phyloP scores from a whole-genome alignment of 2,888 invertebrate species.

The Dicroscelio sp. region DNA sequence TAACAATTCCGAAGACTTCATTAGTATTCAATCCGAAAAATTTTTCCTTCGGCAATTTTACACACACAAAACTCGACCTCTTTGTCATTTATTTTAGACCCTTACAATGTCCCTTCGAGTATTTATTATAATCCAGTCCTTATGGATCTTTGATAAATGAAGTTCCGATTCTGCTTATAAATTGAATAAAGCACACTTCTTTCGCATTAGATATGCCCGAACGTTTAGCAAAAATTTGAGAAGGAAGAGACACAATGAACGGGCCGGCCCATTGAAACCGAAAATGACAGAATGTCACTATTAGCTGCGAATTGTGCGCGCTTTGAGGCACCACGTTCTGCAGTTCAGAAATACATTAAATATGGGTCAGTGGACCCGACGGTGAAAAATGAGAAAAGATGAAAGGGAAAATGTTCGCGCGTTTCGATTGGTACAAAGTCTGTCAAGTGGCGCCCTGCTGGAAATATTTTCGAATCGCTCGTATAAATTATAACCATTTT shows the following conservation, averaged over 20 bases:
- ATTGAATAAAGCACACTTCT: constrained; percentile 34
- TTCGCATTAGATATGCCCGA: constrained; percentile 70
- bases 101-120: background rate
- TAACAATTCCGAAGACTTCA: background rate
- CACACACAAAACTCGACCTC: background rate
- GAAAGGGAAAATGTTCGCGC: constrained; percentile 73
- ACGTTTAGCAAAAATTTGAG: constrained; percentile 51
- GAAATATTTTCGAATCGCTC: constrained; percentile 72
- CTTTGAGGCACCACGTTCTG: constrained; percentile 49
- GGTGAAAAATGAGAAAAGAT: constrained; percentile 76
- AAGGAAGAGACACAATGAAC: constrained; percentile 58
- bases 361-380: constrained; percentile 71
- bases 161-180: constrained; percentile 36
- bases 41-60: background rate
- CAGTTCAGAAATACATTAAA: constrained; percentile 58
- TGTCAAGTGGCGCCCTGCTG: constrained; percentile 74
- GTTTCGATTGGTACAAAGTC: no score
- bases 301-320: constrained; percentile 62
- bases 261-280: constrained; percentile 18
- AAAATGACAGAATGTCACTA: constrained; percentile 62
- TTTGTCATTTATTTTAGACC: background rate
- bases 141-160: constrained; percentile 58
- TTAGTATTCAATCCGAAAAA: no score
- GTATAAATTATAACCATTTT: constrained; percentile 88
- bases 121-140: constrained; percentile 19